phyloP scores from a whole-genome alignment of 2,113 vertebrate species.

The Ochotona princeps region DNA sequence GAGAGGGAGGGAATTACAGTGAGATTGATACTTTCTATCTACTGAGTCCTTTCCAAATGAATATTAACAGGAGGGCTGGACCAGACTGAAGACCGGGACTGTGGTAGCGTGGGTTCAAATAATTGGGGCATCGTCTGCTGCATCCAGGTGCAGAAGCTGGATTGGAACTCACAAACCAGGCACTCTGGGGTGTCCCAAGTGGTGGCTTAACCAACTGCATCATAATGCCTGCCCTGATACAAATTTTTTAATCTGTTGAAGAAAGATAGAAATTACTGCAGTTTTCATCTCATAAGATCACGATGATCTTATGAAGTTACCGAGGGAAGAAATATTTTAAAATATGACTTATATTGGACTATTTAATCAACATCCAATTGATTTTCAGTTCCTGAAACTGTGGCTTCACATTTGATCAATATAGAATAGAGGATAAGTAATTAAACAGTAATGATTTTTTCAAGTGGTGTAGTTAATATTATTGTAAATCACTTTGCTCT shows the following conservation, averaged over 20 bases:
- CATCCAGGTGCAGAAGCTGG: too few relatives aligned
- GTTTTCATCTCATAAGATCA: background rate
- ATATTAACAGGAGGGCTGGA: too few relatives aligned
- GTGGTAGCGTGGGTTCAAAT: too few relatives aligned
- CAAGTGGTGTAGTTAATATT: slow-evolving; percentile 73
- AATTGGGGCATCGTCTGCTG: too few relatives aligned
- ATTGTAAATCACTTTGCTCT: slow-evolving; percentile 67
- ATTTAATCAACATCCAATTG: slow-evolving; percentile 66
- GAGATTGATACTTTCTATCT: too few relatives aligned
- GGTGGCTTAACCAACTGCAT: too few relatives aligned
- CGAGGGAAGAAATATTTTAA: slow-evolving; percentile 52
- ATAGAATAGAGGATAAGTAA: slow-evolving; percentile 65
- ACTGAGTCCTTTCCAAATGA: too few relatives aligned
- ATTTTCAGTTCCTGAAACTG: slow-evolving; percentile 70
- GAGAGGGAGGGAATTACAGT: too few relatives aligned
- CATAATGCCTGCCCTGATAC: background rate
- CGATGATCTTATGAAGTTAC: slow-evolving; percentile 40
- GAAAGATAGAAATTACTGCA: slow-evolving; percentile 41
- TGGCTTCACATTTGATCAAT: slow-evolving; percentile 69
- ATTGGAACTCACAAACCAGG: too few relatives aligned
- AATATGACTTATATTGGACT: slow-evolving; percentile 66
- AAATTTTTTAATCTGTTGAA: slow-evolving; percentile 19
- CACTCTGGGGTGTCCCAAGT: too few relatives aligned
- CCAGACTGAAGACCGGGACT: too few relatives aligned
- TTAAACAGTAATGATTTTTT: slow-evolving; percentile 78